phyloP scores from a whole-genome alignment of 37 sponge, comb jelly and placozoan genomes.

The Dysidea cf. avara region DNA sequence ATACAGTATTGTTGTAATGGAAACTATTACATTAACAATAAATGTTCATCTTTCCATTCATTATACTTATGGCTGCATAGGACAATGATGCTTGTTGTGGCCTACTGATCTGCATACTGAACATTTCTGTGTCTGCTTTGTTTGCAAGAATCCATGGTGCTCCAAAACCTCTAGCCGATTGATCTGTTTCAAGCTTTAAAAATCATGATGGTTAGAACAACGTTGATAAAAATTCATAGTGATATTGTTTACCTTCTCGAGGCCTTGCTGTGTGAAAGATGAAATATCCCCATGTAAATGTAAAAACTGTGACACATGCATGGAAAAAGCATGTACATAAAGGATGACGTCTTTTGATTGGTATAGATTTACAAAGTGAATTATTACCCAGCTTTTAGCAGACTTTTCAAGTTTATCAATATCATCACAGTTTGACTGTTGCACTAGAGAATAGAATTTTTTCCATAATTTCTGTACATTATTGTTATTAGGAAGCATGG shows the following conservation, averaged over 20 bases:
- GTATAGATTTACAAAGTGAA: neutral
- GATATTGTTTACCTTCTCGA: too few relatives aligned
- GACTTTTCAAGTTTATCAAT: neutral
- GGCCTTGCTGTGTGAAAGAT: too few relatives aligned
- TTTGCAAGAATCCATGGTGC: neutral
- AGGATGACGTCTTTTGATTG: neutral
- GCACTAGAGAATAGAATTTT: neutral
- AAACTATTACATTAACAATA: too few relatives aligned
- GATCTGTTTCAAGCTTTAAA: constrained; percentile 10
- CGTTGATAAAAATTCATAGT: constrained; percentile 15
- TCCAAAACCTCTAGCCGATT: constrained; percentile 12
- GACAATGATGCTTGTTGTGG: constrained; percentile 7
- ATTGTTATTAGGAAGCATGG: neutral
- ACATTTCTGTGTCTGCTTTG: constrained; percentile 4
- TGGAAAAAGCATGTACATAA: too few relatives aligned
- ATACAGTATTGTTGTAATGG: too few relatives aligned
- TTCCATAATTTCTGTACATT: constrained; percentile 4
- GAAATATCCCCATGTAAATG: too few relatives aligned
- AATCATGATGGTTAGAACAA: neutral
- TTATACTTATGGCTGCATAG: neutral
- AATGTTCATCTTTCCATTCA: neutral
- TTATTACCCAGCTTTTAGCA: too few relatives aligned
- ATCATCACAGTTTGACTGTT: neutral
- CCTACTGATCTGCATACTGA: neutral
- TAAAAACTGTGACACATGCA: too few relatives aligned